These are phyloP conservation scores for Carassius auratus DNA, from an alignment of 2,113 vertebrate species.

Conservation along the genomic window DNA sequence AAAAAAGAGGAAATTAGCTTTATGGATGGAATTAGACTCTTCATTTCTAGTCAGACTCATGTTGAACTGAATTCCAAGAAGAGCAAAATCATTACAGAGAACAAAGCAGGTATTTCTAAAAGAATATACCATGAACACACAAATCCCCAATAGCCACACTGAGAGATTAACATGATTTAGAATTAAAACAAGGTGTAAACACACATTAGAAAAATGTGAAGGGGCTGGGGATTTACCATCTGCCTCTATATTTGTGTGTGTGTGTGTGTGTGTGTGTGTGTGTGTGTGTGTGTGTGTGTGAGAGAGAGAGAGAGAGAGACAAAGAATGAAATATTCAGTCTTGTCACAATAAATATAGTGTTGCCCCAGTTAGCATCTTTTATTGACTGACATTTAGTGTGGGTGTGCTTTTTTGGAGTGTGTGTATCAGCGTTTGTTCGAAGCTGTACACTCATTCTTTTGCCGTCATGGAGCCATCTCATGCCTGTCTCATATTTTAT, in stretches of 20 bases:
- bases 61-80: slow-evolving; percentile 4
- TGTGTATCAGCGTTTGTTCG: slow-evolving; percentile 15
- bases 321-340: slow-evolving; percentile 23
- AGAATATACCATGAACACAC: background rate
- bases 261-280: slow-evolving; percentile 17
- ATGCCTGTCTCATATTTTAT: background rate
- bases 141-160: background rate
- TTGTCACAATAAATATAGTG: slow-evolving; percentile 44
- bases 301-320: background rate
- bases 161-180: slow-evolving; percentile 13
- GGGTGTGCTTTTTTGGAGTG: background rate
- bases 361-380: slow-evolving; percentile 46
- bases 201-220: slow-evolving; percentile 24
- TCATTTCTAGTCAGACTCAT: background rate
- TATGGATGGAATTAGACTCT: background rate
- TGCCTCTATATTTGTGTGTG: background rate
- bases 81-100: background rate
- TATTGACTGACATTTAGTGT: slow-evolving; percentile 44
- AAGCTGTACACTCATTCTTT: slow-evolving; percentile 3
- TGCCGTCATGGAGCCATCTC: background rate
- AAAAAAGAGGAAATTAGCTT: background rate
- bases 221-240: slow-evolving; percentile 40
- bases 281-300: background rate
- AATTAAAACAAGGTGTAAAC: slow-evolving; percentile 33
- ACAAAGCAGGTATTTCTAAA: background rate